phyloP scores from a whole-genome alignment of 2,797 vertebrate genomes.

The Eulemur mongoz region DNA sequence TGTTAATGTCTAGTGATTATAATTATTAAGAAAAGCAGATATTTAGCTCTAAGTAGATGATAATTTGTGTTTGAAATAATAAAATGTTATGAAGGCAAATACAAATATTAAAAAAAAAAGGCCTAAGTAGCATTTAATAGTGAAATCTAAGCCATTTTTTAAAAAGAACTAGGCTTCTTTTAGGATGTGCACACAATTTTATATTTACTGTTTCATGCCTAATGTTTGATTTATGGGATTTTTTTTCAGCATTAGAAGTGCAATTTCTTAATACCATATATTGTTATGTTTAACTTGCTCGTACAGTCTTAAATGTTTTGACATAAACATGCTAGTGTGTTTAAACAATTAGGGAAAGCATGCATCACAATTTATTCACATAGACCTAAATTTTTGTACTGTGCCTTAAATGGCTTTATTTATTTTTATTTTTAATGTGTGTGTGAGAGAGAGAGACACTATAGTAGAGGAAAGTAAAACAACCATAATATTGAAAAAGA shows the following conservation, averaged over 20 bases:
- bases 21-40: constrained; percentile 6
- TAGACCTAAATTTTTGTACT: constrained; percentile 53
- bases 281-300: constrained; percentile 40
- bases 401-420: constrained; percentile 56
- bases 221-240: constrained; percentile 32
- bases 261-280: constrained; percentile 22
- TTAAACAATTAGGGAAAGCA: constrained; percentile 69
- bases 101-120: no score
- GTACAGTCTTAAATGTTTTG: constrained; percentile 69
- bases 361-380: not conserved
- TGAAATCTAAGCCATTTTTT: constrained; percentile 66
- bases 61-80: constrained; percentile 17
- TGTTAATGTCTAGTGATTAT: not conserved
- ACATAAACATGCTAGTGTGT: constrained; percentile 51
- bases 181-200: constrained; percentile 36
- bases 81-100: not conserved
- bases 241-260: constrained; percentile 31
- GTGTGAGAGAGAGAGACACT: not conserved
- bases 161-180: constrained; percentile 68
- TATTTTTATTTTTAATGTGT: constrained; percentile 63
- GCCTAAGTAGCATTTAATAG: constrained; percentile 63
- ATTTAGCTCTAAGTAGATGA: not conserved
- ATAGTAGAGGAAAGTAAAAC: constrained; percentile 18
- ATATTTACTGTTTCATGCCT: constrained; percentile 33
- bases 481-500: not conserved